These are phyloP conservation scores for Coregonus suidteri DNA, from an alignment of 2,797 vertebrate species.

Conservation along the genomic window DNA sequence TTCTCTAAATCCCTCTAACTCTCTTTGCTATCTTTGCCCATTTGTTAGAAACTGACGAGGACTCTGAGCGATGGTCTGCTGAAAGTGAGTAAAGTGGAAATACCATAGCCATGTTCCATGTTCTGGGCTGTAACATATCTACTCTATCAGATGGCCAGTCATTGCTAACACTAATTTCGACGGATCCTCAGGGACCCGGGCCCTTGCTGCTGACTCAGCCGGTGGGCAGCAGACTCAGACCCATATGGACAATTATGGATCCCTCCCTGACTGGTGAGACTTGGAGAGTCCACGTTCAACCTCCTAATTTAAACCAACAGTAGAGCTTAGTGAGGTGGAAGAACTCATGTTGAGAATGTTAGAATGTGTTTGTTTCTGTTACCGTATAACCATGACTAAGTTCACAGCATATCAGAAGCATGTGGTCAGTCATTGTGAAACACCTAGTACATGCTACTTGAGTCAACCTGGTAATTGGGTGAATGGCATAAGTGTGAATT, in stretches of 20 bases:
- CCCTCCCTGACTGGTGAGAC: slow-evolving; percentile 80
- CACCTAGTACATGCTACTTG: slow-evolving; percentile 11
- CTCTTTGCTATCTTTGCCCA: slow-evolving; percentile 20
- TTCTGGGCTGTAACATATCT: not conserved
- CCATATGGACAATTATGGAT: slow-evolving; percentile 58
- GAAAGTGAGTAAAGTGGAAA: slow-evolving; percentile 65
- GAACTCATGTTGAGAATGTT: not conserved
- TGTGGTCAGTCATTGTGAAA: slow-evolving; percentile 2
- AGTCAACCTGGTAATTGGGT: slow-evolving; percentile 23
- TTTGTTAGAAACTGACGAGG: slow-evolving; percentile 63
- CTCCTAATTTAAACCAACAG: not conserved
- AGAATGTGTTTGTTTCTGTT: not conserved
- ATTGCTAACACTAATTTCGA: slow-evolving; percentile 20
- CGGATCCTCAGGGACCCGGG: slow-evolving; percentile 54
- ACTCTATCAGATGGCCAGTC: not conserved
- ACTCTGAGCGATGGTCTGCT: slow-evolving; percentile 57
- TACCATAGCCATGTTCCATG: slow-evolving; percentile 9
- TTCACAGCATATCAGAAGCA: not conserved
- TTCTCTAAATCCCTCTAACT: not conserved
- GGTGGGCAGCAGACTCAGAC: slow-evolving; percentile 60
- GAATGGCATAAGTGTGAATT: slow-evolving; percentile 39
- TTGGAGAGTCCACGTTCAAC: not conserved
- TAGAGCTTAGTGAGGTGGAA: not conserved
- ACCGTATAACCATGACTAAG: not conserved
- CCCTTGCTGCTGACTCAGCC: slow-evolving; percentile 42